phyloP scores from a whole-genome alignment of 2,113 vertebrate genomes.

The Melanocharis versteri region DNA sequence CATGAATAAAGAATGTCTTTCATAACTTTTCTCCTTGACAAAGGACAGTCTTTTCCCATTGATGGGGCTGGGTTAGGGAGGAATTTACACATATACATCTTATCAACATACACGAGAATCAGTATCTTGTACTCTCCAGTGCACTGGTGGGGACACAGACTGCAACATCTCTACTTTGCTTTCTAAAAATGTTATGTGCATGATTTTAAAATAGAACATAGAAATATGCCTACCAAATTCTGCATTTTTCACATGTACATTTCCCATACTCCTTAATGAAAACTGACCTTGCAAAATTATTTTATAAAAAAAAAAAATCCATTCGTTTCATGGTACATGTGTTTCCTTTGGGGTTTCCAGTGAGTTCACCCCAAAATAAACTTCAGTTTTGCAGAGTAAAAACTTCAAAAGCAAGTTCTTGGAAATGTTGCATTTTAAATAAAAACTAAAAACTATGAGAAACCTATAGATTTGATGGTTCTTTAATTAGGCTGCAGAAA shows the following conservation, averaged over 20 bases:
- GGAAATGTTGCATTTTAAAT: not conserved
- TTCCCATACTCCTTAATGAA: constrained; percentile 7
- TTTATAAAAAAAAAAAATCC: not conserved
- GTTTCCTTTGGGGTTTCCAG: not conserved
- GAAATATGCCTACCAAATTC: not conserved
- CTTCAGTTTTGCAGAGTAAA: not conserved
- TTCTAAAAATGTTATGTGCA: not conserved
- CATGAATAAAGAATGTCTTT: constrained; percentile 56
- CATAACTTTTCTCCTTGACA: constrained; percentile 51
- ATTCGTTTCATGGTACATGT: not conserved
- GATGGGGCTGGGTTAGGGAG: not conserved
- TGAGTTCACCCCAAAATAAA: not conserved
- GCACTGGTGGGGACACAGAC: not conserved
- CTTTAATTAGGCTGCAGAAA: not conserved
- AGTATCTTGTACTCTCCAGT: not conserved
- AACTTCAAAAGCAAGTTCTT: not conserved
- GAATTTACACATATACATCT: constrained; percentile 6
- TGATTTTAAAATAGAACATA: constrained; percentile 1
- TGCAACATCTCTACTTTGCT: not conserved
- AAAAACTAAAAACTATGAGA: not conserved
- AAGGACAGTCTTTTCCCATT: constrained; percentile 23
- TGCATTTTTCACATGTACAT: not conserved
- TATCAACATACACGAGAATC: not conserved
- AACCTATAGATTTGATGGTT: not conserved
- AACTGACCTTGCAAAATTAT: not conserved